Percentiles rank a stretch among this genome's conserved stretches.
Conservation (phyloP, 2,797 vertebrate genomes). For the Eurystomus glaucurus region DNA sequence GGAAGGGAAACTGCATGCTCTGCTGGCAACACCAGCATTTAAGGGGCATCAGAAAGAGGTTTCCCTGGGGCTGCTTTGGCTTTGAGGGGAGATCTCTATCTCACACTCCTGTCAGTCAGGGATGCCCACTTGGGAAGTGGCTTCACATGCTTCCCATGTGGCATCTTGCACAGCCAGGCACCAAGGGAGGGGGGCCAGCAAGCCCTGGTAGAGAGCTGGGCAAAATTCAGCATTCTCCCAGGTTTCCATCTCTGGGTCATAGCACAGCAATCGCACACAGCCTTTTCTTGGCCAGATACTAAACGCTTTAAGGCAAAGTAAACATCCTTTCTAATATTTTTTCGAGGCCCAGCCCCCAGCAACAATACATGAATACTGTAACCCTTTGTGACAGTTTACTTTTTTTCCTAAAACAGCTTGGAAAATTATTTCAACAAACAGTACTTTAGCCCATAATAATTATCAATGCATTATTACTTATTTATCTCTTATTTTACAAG, state of each 20-base stretch:
- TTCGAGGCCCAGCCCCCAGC: neutral
- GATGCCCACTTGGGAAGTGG: fast-evolving
- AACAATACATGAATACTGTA: neutral
- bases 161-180: fast-evolving
- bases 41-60: neutral
- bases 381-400: neutral
- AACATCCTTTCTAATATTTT: neutral
- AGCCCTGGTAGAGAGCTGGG: neutral
- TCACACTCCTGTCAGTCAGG: fast-evolving
- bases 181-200: neutral
- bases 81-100: neutral
- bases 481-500: neutral
- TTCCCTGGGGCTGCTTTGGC: neutral
- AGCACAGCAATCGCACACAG: neutral
- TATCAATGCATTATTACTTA: neutral
- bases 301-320: neutral
- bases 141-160: fast-evolving
- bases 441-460: neutral
- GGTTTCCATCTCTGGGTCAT: fast-evolving
- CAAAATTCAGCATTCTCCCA: neutral
- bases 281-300: neutral
- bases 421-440: neutral
- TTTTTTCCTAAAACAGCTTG: neutral
- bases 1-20: neutral
- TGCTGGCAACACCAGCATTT: neutral